A percentile compares a stretch with the other conserved stretches of the same genome.
These are phyloP conservation scores for Leucoraja ocellata DNA, from an alignment of 2,797 vertebrate species.

Conservation along the genomic window DNA sequence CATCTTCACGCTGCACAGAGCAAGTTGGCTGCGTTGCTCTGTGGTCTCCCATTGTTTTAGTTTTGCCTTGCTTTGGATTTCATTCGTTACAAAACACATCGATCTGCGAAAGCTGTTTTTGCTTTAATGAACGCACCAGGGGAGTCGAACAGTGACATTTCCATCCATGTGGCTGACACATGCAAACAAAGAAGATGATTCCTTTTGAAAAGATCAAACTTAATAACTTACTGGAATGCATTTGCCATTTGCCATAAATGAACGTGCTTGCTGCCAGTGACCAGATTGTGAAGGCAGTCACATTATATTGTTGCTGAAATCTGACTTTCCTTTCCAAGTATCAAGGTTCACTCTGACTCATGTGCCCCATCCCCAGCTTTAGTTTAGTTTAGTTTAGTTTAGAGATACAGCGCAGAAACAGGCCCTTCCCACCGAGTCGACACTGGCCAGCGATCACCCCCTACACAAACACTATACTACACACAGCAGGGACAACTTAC, in stretches of 20 bases:
- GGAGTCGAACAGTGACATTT: background rate
- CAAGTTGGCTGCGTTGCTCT: background rate
- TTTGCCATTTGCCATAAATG: background rate
- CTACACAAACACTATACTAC: too few relatives aligned
- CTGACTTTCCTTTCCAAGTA: background rate
- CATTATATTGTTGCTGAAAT: background rate
- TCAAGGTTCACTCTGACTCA: background rate
- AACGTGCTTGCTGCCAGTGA: background rate
- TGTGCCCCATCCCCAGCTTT: background rate
- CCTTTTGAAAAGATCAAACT: conserved; percentile 4
- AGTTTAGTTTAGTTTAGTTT: too few relatives aligned
- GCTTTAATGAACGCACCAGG: background rate
- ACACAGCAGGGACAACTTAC: too few relatives aligned
- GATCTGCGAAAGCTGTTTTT: background rate
- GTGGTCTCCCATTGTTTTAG: background rate
- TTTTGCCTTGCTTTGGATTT: background rate
- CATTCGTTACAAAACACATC: background rate
- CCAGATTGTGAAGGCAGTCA: background rate
- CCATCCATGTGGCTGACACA: conserved; percentile 7
- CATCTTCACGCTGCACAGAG: background rate
- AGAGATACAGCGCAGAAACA: too few relatives aligned
- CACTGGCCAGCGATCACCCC: too few relatives aligned
- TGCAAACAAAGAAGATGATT: background rate
- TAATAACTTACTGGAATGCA: conserved; percentile 11
- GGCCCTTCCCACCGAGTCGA: too few relatives aligned